Evolutionary conservation across 2,888 invertebrate genomes (phyloP), one percentile per base, ranked within the genome.

Genomic region (Patella caerulea): DNA sequence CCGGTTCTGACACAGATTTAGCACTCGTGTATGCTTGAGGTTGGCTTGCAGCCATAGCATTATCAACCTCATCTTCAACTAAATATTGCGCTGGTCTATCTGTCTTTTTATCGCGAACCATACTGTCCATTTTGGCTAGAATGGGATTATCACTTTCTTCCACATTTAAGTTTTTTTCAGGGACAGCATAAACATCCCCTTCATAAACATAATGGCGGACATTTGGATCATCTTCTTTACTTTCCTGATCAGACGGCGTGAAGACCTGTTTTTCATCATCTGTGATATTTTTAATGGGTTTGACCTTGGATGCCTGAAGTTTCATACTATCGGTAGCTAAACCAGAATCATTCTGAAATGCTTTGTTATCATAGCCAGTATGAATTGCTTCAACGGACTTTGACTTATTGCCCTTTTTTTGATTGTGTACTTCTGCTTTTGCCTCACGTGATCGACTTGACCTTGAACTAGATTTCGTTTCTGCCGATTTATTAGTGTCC

Each of bases 311-410:
- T 19, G 79, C 77, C 53, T 81, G 82, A 29, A 83, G 70, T 70
- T 83, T 83, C 81, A 83, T 83, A 74, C 82, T 83, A 79, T 83
- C 83, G 0, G 83, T 83, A n/a, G 82, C 82, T 3, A 79, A 78
- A 5, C 70, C 54, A 24, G 71, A 29, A n/a, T 52, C 29, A 5
- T 24, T 19, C 5, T 73, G 15, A 56, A 77, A 77, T n/a, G 73
- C 74, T 53, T 70, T 71, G 71, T 77, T 77, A 45, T 77, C 77
- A 52, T 73, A 77, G 7, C 70, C 73, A 14, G 65, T 73, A n/a
- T 65, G 69, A 15, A 71, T 29, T 12, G 77, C 73, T 17, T 77
- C 77, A 29, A 71, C 15, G 0, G 77, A 77, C 34, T 54, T 73
- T n/a, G 77, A 77, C 45, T 74, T 77, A 34, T 77, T 69, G 24